A percentile compares a stretch with the other conserved stretches of the same genome.
Conservation (phyloP, 2,888 invertebrate genomes). For the Macaria notata region DNA sequence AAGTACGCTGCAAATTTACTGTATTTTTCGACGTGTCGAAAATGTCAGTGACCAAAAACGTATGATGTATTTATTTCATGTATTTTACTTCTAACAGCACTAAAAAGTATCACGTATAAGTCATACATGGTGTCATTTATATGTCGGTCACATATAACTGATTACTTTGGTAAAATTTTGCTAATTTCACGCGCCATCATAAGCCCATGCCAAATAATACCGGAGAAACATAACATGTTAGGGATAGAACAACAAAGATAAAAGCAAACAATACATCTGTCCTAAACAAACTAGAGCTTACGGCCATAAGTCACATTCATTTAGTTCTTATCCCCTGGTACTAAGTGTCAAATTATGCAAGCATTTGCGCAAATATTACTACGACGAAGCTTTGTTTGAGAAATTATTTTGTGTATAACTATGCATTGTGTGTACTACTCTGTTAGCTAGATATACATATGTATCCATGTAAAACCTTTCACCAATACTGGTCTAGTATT, state of each 20-base stretch:
- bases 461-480: too few relatives aligned
- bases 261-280: conserved; percentile 37
- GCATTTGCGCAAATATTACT: conserved; percentile 25
- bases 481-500: too few relatives aligned
- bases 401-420: conserved; percentile 21
- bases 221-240: conserved; percentile 35
- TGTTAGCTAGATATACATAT: too few relatives aligned
- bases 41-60: background rate
- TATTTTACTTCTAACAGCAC: too few relatives aligned
- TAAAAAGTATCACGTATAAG: too few relatives aligned
- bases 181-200: background rate
- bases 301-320: conserved; percentile 6
- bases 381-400: conserved; percentile 21
- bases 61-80: too few relatives aligned
- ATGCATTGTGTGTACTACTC: too few relatives aligned
- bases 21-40: background rate
- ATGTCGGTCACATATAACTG: too few relatives aligned
- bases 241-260: conserved; percentile 45
- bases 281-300: conserved; percentile 34
- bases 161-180: too few relatives aligned
- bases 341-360: conserved; percentile 15
- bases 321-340: conserved; percentile 16
- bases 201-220: conserved; percentile 13
- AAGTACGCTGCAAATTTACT: background rate
- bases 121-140: too few relatives aligned